Base-by-base conservation (phyloP, 2,888 invertebrate genomes). In the Lottia gigantea region DNA sequence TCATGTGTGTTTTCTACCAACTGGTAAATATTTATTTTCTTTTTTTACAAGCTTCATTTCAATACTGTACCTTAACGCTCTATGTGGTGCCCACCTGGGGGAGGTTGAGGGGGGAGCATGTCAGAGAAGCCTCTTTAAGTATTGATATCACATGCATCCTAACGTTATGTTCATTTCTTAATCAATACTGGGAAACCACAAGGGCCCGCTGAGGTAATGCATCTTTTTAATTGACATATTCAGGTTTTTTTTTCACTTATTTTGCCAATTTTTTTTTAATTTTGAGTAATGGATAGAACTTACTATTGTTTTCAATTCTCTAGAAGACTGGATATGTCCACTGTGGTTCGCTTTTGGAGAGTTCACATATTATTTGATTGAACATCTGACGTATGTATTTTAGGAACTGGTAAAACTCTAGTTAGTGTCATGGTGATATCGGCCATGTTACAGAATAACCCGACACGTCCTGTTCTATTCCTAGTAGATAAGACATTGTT, bases 361-460 rank as follows among this genome's bases (percentile, higher is more conserved):
- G 6, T 31, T 31, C 2, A 31, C 31, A 31, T 31, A 31, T 31
- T 8, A n/a, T 67, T 63, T 11, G 46, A 47, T 69, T 0, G 8
- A 12, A 23, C 6, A 23, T 1, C 1, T 49, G 14, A 1, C 3
- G n/a, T n/a, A 40, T 66, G 19, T 40, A 16, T 70, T 74, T 40
- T 69, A 85, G 86, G 86, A 11, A 86, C 86, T 14, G 86, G 86
- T 2, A 86, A 86, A 72, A 86, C 86, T 0, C 67, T 85, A 62
- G 82, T 85, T 6, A 76, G 83, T 4, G 79, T 81, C 23, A 78
- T 86, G 81, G 73, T 80, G 15, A 78, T 85, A 46, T 78, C 80
- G 47, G 74, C 78, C 45, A 85, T 85, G 83, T 66, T 86, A 62
- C 67, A 78, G 45, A 72, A 74, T 67, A 83, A 82, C 74, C 83